A percentile compares a stretch with the other conserved stretches of the same genome.
Conservation (phyloP, 2,888 invertebrate species). For the Halocaridina rubra region DNA sequence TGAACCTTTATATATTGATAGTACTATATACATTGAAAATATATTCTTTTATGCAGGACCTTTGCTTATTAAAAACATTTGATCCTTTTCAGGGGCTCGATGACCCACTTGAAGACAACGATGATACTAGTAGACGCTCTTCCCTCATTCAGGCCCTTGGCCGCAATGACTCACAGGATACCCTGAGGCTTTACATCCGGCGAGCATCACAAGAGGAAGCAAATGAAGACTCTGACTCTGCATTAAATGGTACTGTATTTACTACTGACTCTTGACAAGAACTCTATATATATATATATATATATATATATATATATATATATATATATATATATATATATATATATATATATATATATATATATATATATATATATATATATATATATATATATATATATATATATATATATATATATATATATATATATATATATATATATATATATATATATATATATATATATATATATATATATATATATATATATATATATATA, state of each 20-base stretch:
- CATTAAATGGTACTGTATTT: too few relatives aligned
- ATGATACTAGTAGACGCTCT: constrained; percentile 41
- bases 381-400: constrained; percentile 4
- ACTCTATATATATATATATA: neutral
- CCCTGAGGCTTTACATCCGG: constrained; percentile 58
- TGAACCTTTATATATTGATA: too few relatives aligned
- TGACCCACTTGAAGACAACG: constrained; percentile 16
- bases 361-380: neutral
- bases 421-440: neutral
- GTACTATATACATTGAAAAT: too few relatives aligned
- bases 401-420: constrained; percentile 3
- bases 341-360: neutral
- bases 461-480: neutral
- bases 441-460: constrained; percentile 1
- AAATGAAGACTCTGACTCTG: neutral
- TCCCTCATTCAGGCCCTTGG: constrained; percentile 61
- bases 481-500: neutral
- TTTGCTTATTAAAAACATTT: too few relatives aligned
- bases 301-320: neutral
- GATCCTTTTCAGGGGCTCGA: neutral
- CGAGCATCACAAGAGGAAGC: constrained; percentile 52
- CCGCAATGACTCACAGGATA: constrained; percentile 31
- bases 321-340: neutral
- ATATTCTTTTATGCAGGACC: too few relatives aligned
- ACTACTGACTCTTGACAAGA: too few relatives aligned